A percentile compares a stretch with the other conserved stretches of the same genome.
Conservation (phyloP, 2,113 vertebrate genomes). For the Cavia aperea region DNA sequence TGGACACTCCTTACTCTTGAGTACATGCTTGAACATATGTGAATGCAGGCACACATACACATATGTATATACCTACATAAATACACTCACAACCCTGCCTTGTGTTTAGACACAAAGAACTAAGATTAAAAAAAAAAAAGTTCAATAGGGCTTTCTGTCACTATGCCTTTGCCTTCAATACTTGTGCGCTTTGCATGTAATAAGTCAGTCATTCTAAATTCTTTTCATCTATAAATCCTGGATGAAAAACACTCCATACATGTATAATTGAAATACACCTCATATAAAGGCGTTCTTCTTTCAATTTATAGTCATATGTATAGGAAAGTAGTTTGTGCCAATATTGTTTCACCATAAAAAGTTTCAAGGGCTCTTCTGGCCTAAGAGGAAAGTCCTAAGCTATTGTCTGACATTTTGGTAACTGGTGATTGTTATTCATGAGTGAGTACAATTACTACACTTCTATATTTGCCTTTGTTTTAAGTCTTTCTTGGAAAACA, state of each 20-base stretch:
- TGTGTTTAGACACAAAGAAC: neutral
- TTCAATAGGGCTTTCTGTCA: neutral
- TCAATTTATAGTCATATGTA: neutral
- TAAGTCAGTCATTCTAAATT: neutral
- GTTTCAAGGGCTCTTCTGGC: conserved; percentile 6
- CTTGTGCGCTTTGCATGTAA: neutral
- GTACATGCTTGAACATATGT: neutral
- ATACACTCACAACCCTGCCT: neutral
- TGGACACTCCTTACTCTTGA: neutral
- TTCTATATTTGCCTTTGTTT: neutral
- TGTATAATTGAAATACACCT: neutral
- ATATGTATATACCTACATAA: neutral
- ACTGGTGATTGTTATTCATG: neutral
- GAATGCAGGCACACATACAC: fast-evolving
- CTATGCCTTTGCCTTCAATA: neutral
- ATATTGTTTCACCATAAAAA: neutral
- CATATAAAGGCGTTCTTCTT: neutral
- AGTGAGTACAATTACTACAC: neutral
- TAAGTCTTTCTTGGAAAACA: neutral
- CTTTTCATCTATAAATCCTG: neutral
- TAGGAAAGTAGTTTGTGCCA: neutral
- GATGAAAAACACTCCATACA: neutral
- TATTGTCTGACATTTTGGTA: neutral
- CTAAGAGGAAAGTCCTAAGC: neutral
- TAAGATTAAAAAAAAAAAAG: neutral